A percentile compares a stretch with the other conserved stretches of the same genome.
phyloP scores from a whole-genome alignment of 1,140 invertebrate species.

The Lepidurus couesii region DNA sequence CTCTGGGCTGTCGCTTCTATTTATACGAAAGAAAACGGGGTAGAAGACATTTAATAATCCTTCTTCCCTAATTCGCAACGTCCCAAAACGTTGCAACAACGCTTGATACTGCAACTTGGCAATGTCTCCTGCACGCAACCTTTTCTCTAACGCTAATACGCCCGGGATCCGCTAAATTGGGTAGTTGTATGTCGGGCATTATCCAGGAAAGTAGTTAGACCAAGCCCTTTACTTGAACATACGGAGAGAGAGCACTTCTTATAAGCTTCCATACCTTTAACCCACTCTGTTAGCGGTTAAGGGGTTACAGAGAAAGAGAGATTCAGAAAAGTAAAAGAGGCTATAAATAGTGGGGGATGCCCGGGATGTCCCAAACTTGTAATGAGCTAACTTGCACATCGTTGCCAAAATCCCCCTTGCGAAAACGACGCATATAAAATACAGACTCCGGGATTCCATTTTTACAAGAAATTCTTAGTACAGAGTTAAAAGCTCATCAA shows the following conservation, averaged over 20 bases:
- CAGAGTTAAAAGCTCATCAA: neutral
- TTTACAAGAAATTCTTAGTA: no score
- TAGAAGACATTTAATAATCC: conserved; percentile 9
- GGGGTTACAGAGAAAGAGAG: neutral
- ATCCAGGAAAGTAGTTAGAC: neutral
- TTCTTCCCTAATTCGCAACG: conserved; percentile 3
- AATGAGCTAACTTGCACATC: conserved; percentile 12
- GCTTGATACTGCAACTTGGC: neutral
- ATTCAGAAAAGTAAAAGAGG: neutral
- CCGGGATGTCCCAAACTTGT: neutral
- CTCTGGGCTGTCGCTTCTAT: no score
- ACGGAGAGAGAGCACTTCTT: neutral
- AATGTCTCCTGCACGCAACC: conserved; percentile 17
- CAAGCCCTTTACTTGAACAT: neutral
- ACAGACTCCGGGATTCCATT: no score
- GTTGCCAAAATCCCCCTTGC: neutral
- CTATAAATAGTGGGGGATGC: conserved; percentile 1
- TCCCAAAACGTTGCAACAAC: neutral
- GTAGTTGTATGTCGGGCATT: neutral
- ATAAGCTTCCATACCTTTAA: neutral
- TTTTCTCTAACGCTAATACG: conserved; percentile 5
- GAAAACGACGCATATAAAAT: neutral
- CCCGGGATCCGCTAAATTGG: neutral
- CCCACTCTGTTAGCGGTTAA: neutral
- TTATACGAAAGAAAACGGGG: neutral